A percentile compares a stretch with the other conserved stretches of the same genome.
These are phyloP conservation scores for Sinelater perroti DNA, from an alignment of 2,888 invertebrate species.

Conservation along the genomic window DNA sequence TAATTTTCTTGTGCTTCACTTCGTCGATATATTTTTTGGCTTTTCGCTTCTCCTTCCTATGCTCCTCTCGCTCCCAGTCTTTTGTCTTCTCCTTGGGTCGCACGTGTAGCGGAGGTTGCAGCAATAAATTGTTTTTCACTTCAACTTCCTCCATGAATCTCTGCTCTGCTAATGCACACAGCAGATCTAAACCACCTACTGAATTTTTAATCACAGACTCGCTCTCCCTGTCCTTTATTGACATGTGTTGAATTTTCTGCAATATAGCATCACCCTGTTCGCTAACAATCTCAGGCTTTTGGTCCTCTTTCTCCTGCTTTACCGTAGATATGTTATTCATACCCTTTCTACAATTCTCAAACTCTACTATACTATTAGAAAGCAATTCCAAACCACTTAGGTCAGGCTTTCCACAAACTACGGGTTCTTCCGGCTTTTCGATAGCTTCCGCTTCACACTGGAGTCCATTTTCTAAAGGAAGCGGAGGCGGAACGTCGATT, in stretches of 20 bases:
- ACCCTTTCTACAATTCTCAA: conserved; percentile 64
- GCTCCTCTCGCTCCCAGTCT: conserved; percentile 44
- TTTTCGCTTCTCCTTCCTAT: conserved; percentile 62
- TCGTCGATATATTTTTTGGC: conserved; percentile 52
- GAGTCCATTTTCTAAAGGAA: background rate
- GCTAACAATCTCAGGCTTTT: conserved; percentile 40
- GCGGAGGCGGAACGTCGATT: background rate
- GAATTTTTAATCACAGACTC: conserved; percentile 61
- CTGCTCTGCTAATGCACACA: conserved; percentile 87
- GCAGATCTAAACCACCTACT: conserved; percentile 72
- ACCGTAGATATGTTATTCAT: conserved; percentile 49
- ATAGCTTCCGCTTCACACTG: background rate
- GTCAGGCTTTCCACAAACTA: conserved; percentile 64
- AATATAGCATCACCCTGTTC: conserved; percentile 39
- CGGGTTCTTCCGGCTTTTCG: background rate
- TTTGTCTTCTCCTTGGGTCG: conserved; percentile 40
- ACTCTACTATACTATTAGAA: conserved; percentile 86
- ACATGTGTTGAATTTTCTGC: conserved; percentile 58
- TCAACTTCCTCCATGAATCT: conserved; percentile 80
- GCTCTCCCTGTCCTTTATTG: conserved; percentile 56
- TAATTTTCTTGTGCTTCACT: conserved; percentile 58
- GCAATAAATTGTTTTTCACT: conserved; percentile 50
- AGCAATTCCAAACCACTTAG: conserved; percentile 82
- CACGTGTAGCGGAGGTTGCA: conserved; percentile 7
- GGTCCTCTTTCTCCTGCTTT: conserved; percentile 45